Evolutionary conservation across 2,888 invertebrate species (phyloP).

Genomic region (Trissolcus japonicus): DNA sequence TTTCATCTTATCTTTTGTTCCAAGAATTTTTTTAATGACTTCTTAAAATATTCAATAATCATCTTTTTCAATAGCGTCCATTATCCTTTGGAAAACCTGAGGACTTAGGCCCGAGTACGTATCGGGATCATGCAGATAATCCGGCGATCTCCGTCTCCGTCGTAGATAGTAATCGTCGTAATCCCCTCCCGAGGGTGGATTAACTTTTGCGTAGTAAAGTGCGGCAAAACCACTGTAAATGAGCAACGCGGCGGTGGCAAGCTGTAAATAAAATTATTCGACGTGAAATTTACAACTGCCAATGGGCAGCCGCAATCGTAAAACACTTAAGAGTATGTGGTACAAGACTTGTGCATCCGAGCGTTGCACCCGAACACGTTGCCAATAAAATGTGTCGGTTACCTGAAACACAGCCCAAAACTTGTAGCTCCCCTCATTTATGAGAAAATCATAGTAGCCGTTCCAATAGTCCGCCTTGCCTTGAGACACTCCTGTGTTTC

Average conservation of each 20-base stretch:
- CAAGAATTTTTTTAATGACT: no score
- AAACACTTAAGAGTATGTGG: background rate
- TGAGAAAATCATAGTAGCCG: slow-evolving; percentile 90
- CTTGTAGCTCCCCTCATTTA: slow-evolving; percentile 92
- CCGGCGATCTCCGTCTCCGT: slow-evolving; percentile 69
- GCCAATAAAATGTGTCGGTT: slow-evolving; percentile 31
- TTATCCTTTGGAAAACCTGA: slow-evolving; percentile 82
- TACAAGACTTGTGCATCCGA: background rate
- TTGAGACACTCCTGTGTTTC: slow-evolving; percentile 78
- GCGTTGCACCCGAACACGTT: background rate
- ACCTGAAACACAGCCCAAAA: slow-evolving; percentile 94
- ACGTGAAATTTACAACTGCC: no score
- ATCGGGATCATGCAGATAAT: slow-evolving; percentile 59
- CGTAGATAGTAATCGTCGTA: slow-evolving; percentile 86
- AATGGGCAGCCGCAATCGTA: background rate
- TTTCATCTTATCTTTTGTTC: no score
- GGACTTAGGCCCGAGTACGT: slow-evolving; percentile 79
- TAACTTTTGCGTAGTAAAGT: slow-evolving; percentile 91
- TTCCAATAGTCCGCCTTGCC: slow-evolving; percentile 84
- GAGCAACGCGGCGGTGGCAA: slow-evolving; percentile 85
- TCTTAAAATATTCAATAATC: no score
- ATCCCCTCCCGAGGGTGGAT: slow-evolving; percentile 87
- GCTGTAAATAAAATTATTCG: slow-evolving; percentile 76
- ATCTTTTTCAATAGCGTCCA: slow-evolving; percentile 79
- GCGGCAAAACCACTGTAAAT: slow-evolving; percentile 91